Evolutionary conservation across 2,888 invertebrate genomes (phyloP).

Genomic region (Oscheius sp.): DNA sequence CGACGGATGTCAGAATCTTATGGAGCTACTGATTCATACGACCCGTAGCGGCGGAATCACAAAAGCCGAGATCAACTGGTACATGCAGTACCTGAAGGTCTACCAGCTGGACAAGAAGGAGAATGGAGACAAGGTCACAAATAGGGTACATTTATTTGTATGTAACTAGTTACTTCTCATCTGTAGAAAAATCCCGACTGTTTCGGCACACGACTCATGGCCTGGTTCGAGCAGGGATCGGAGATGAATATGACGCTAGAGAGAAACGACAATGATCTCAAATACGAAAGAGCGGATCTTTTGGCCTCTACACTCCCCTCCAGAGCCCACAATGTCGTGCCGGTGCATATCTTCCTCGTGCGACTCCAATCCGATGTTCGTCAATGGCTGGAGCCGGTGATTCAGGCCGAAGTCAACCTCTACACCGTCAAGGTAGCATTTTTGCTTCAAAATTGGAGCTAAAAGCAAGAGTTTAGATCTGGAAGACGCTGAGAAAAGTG

Average conservation of each 20-base stretch:
- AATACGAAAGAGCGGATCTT: slow-evolving; percentile 30
- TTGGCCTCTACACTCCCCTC: not conserved
- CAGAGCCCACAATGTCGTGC: not conserved
- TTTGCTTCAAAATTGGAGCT: not conserved
- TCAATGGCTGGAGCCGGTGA: slow-evolving; percentile 25
- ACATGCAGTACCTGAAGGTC: slow-evolving; percentile 22
- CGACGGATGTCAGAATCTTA: slow-evolving; percentile 15
- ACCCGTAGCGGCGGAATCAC: slow-evolving; percentile 5
- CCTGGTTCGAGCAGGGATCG: slow-evolving; percentile 23
- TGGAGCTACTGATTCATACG: not conserved
- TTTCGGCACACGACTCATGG: slow-evolving; percentile 3
- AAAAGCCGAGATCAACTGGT: slow-evolving; percentile 34
- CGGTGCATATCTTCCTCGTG: slow-evolving; percentile 37
- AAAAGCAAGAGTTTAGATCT: slow-evolving; percentile 25
- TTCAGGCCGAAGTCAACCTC: slow-evolving; percentile 36
- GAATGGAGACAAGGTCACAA: not conserved
- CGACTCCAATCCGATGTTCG: slow-evolving; percentile 3
- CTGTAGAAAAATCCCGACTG: slow-evolving; percentile 17
- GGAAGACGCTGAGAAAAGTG: slow-evolving; percentile 41
- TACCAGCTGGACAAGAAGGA: slow-evolving; percentile 14
- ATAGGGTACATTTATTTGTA: not conserved
- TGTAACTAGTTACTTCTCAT: not conserved
- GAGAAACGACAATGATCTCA: slow-evolving; percentile 4
- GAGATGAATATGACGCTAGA: not conserved
- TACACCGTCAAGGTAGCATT: slow-evolving; percentile 15